A percentile compares a stretch with the other conserved stretches of the same genome.
Evolutionary conservation across 2,113 vertebrate species (phyloP).

Genomic region (Monopterus albus): DNA sequence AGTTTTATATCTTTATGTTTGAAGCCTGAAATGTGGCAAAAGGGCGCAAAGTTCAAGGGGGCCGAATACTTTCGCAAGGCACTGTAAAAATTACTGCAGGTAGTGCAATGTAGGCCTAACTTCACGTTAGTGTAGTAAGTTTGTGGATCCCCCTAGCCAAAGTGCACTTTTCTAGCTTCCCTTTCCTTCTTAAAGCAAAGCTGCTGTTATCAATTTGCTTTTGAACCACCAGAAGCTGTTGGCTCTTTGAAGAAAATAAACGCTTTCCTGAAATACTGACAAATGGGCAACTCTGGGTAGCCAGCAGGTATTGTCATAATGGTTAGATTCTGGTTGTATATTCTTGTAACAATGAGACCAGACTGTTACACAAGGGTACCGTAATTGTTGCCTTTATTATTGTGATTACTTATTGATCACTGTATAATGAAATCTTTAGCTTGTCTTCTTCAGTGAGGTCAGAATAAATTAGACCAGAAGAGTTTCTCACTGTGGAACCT

Average conservation of each 20-base stretch:
- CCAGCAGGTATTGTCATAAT: conserved; percentile 5
- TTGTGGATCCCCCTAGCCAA: conserved; percentile 29
- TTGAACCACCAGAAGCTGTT: not conserved
- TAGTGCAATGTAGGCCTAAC: too few species aligned
- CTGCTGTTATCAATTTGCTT: conserved; percentile 25
- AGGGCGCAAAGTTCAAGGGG: too few species aligned
- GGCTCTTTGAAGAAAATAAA: conserved; percentile 21
- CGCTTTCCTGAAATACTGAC: not conserved
- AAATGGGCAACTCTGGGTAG: not conserved
- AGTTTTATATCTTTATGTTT: too few species aligned
- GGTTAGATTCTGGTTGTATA: not conserved
- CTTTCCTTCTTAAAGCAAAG: conserved; percentile 7
- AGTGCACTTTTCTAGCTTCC: not conserved
- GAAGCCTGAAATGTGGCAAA: too few species aligned
- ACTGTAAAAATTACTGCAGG: too few species aligned
- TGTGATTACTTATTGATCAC: not conserved
- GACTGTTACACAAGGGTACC: not conserved
- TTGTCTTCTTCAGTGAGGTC: not conserved
- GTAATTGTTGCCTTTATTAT: not conserved
- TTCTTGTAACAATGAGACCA: not conserved
- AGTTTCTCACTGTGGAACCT: not conserved
- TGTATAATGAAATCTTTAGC: not conserved
- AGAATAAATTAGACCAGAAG: too few species aligned
- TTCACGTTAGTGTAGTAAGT: conserved; percentile 51
- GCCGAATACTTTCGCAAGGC: too few species aligned